Evolutionary conservation across 2,888 invertebrate genomes (phyloP).

Genomic region (Herminia tarsipennalis): DNA sequence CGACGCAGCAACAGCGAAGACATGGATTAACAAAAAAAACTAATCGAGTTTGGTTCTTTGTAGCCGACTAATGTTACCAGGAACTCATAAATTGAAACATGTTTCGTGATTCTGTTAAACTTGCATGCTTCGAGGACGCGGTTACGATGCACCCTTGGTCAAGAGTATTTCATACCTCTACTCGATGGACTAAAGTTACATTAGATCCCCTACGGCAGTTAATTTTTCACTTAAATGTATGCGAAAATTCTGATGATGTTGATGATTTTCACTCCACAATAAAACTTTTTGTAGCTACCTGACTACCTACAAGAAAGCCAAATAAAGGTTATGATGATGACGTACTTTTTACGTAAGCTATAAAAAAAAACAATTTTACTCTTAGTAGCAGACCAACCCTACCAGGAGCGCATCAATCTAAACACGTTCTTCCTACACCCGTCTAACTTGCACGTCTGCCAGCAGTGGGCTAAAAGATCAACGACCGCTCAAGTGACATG

Average conservation of each 20-base stretch:
- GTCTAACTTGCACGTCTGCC: constrained; percentile 49
- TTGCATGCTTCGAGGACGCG: too few relatives aligned
- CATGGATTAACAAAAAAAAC: not conserved
- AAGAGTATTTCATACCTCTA: too few relatives aligned
- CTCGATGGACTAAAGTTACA: too few relatives aligned
- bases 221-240: too few relatives aligned
- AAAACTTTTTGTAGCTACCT: too few relatives aligned
- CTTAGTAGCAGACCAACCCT: constrained; percentile 45
- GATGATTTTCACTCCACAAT: too few relatives aligned
- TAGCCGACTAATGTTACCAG: not conserved
- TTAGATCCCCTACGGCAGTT: too few relatives aligned
- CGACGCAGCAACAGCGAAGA: not conserved
- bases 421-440: constrained; percentile 57
- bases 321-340: too few relatives aligned
- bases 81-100: not conserved
- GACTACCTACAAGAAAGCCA: too few relatives aligned
- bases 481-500: constrained; percentile 55
- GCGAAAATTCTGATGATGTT: too few relatives aligned
- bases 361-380: constrained; percentile 1
- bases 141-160: too few relatives aligned
- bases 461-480: constrained; percentile 67
- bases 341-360: not conserved
- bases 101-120: not conserved
- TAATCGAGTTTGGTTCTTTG: not conserved
- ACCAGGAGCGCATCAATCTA: constrained; percentile 58